Evolutionary conservation across 2,888 invertebrate species (phyloP).

Genomic region (Drosophila peninsularis): DNA sequence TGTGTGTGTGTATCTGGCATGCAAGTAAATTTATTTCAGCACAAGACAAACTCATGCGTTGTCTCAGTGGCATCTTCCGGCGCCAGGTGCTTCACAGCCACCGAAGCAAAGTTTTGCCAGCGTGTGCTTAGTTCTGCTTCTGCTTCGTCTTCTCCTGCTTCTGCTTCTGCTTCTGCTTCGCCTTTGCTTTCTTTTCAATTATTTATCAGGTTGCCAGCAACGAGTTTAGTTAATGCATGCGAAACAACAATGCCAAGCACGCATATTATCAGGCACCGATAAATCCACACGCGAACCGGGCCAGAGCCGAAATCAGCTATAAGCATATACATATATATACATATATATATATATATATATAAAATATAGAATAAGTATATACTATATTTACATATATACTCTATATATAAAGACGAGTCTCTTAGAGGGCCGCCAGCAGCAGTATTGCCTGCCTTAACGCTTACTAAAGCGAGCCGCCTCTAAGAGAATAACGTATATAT

Average conservation of each 20-base stretch:
- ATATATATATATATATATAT: neutral
- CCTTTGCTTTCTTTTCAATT: conserved; percentile 54
- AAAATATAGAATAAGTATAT: too few relatives aligned
- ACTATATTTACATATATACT: too few relatives aligned
- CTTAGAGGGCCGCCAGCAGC: too few relatives aligned
- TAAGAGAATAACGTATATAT: too few relatives aligned
- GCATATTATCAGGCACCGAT: conserved; percentile 42
- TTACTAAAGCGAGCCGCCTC: too few relatives aligned
- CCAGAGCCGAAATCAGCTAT: neutral
- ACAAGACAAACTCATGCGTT: conserved; percentile 52
- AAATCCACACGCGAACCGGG: conserved; percentile 16
- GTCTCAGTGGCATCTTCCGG: conserved; percentile 51
- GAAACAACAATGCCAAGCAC: conserved; percentile 49
- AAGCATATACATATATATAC: neutral
- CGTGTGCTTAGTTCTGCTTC: conserved; percentile 26
- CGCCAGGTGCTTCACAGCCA: conserved; percentile 30
- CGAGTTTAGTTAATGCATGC: conserved; percentile 48
- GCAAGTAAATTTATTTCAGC: conserved; percentile 63
- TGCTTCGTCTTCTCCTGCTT: neutral
- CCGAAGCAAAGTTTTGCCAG: conserved; percentile 23
- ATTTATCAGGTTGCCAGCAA: conserved; percentile 52
- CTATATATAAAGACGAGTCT: neutral
- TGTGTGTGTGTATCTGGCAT: conserved; percentile 45
- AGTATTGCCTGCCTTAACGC: too few relatives aligned
- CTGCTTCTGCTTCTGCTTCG: neutral